phyloP scores from a whole-genome alignment of 2,888 invertebrate species.

The Mimas tiliae region DNA sequence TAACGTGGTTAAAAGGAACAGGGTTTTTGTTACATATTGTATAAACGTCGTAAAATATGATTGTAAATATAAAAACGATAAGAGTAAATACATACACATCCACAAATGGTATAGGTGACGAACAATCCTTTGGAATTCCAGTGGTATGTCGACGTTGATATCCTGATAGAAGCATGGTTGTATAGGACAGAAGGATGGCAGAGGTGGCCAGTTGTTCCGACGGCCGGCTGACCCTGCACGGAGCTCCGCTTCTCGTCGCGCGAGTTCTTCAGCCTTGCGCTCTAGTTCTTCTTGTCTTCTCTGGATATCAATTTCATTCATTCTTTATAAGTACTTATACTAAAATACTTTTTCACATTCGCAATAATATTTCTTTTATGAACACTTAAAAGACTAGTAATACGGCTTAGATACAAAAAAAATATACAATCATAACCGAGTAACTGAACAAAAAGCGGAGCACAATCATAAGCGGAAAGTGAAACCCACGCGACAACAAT shows the following conservation, averaged over 20 bases:
- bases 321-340: conserved; percentile 13
- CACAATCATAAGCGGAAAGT: conserved; percentile 35
- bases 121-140: conserved; percentile 98
- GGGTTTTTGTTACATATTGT: no score
- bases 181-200: conserved; percentile 96
- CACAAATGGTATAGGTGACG: conserved; percentile 97
- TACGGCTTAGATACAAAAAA: background rate
- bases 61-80: no score
- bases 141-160: conserved; percentile 98
- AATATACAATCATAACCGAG: background rate
- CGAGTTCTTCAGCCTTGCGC: conserved; percentile 94
- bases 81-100: conserved; percentile 91
- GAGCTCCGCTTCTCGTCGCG: conserved; percentile 94
- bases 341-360: no score
- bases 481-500: conserved; percentile 41
- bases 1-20: no score
- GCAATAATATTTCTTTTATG: no score
- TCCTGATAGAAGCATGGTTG: conserved; percentile 99
- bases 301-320: conserved; percentile 73
- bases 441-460: conserved; percentile 19
- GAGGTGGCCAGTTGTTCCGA: conserved; percentile 99
- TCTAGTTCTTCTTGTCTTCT: conserved; percentile 95
- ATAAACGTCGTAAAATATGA: no score
- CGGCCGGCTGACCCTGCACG: conserved; percentile 87
- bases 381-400: no score